Conservation (phyloP, 2,888 invertebrate genomes). For the Agriopis marginaria region DNA sequence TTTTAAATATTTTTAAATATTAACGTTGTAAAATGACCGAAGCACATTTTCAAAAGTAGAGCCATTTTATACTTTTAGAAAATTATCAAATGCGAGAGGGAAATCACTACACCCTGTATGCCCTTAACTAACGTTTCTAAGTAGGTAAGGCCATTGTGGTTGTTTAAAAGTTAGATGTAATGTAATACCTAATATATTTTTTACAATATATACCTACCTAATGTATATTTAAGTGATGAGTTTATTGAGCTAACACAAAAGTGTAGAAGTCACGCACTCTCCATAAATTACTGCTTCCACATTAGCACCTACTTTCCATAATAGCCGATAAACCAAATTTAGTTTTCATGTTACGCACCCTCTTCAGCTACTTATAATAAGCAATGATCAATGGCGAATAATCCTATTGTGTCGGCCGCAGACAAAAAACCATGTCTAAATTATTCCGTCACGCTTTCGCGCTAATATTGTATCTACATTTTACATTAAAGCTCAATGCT, state of each 20-base stretch:
- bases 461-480: conserved; percentile 85
- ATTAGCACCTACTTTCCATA: conserved; percentile 86
- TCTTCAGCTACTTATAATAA: conserved; percentile 83
- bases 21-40: too few relatives aligned
- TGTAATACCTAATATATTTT: background rate
- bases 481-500: conserved; percentile 71
- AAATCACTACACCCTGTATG: too few relatives aligned
- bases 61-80: too few relatives aligned
- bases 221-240: background rate
- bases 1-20: too few relatives aligned
- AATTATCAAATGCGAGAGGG: too few relatives aligned
- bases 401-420: conserved; percentile 82
- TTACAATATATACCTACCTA: too few relatives aligned
- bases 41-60: too few relatives aligned
- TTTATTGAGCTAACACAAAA: background rate
- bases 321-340: conserved; percentile 87
- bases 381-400: conserved; percentile 86
- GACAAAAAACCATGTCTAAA: conserved; percentile 84
- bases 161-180: background rate
- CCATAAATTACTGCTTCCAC: conserved; percentile 81
- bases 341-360: conserved; percentile 86
- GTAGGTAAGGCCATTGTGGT: background rate
- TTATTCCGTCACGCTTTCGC: conserved; percentile 82
- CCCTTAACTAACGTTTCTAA: too few relatives aligned
- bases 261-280: conserved; percentile 72